These are phyloP conservation scores for Panagrolaimus sp. DNA, from an alignment of 1,140 invertebrate genomes.

Conservation along the genomic window DNA sequence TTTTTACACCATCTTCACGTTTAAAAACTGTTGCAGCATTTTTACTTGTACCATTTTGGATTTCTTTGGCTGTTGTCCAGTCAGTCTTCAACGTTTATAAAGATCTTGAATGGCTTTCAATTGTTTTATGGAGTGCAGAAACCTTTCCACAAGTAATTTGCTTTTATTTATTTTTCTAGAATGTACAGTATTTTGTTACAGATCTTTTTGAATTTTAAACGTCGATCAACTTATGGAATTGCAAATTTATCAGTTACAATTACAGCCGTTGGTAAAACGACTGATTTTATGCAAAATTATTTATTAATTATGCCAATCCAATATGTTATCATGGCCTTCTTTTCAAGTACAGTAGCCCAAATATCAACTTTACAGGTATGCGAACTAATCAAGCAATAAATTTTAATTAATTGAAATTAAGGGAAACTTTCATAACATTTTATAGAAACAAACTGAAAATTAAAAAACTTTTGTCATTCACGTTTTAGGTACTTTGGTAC, in stretches of 20 bases:
- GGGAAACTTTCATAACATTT: neutral
- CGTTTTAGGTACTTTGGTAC: conserved; percentile 13
- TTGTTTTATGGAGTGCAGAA: conserved; percentile 45
- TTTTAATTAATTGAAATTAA: too few relatives aligned
- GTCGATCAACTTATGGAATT: conserved; percentile 41
- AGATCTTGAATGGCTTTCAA: conserved; percentile 42
- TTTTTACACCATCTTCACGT: conserved; percentile 7
- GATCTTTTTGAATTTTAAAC: conserved; percentile 45
- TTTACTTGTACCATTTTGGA: neutral
- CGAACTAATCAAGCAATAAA: conserved; percentile 16
- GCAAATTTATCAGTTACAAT: conserved; percentile 37
- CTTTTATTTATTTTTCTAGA: neutral
- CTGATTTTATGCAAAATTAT: conserved; percentile 42
- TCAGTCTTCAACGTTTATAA: conserved; percentile 25
- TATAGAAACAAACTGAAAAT: too few relatives aligned
- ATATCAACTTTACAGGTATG: conserved; percentile 40
- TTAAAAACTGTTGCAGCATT: neutral
- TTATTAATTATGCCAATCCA: conserved; percentile 41
- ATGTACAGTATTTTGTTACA: conserved; percentile 21
- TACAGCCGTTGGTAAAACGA: conserved; percentile 40
- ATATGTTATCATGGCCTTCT: conserved; percentile 48
- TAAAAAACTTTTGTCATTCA: too few relatives aligned
- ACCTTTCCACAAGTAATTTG: conserved; percentile 53
- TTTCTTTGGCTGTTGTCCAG: conserved; percentile 30
- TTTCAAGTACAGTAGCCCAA: conserved; percentile 42